A percentile compares a stretch with the other conserved stretches of the same genome.
phyloP scores from a whole-genome alignment of 2,797 vertebrate genomes.

The Sebastes minor region DNA sequence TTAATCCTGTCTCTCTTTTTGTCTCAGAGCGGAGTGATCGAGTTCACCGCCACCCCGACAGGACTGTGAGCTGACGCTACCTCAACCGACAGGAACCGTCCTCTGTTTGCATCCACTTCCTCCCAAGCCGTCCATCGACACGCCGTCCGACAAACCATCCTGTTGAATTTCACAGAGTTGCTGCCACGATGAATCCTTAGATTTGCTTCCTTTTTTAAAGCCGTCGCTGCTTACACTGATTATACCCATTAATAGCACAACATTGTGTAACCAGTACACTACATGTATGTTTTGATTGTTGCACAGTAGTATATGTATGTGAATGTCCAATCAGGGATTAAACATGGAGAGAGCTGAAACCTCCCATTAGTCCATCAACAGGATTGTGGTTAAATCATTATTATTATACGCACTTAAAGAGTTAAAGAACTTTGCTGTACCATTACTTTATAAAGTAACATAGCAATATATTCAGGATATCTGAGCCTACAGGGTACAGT shows the following conservation, averaged over 20 bases:
- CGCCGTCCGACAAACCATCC: not conserved
- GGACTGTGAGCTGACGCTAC: slow-evolving; percentile 37
- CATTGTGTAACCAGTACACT: not conserved
- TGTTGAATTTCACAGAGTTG: not conserved
- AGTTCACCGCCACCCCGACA: slow-evolving; percentile 43
- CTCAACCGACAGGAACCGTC: not conserved
- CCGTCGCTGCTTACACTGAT: not conserved
- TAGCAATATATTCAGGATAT: not conserved
- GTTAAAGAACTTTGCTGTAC: not conserved
- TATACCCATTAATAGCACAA: slow-evolving; percentile 14
- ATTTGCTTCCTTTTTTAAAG: not conserved
- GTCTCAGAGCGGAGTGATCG: slow-evolving; percentile 58
- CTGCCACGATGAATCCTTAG: not conserved
- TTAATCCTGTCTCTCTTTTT: slow-evolving; percentile 26
- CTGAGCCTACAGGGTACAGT: slow-evolving; percentile 9
- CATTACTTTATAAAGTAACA: not conserved
- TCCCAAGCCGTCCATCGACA: not conserved
- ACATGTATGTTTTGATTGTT: not conserved
- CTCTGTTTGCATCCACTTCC: not conserved
- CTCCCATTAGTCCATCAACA: not conserved
- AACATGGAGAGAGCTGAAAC: not conserved
- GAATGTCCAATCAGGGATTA: not conserved
- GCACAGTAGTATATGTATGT: not conserved
- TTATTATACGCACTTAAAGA: not conserved
- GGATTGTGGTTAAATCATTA: not conserved